Conservation (phyloP, 2,888 invertebrate species). For the Eretmocerus hayati region DNA sequence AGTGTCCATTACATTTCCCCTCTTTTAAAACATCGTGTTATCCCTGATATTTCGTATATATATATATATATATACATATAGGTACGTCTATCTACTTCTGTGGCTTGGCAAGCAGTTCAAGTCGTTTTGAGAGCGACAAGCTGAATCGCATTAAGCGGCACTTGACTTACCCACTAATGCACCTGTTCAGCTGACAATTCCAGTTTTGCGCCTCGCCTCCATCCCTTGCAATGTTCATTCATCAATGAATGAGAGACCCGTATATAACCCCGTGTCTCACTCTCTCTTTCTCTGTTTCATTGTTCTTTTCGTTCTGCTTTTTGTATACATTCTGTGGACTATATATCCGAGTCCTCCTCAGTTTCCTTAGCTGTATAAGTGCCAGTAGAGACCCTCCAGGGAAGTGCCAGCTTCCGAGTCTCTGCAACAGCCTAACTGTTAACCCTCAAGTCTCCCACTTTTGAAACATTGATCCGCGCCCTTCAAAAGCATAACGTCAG, state of each 20-base stretch:
- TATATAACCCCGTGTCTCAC: not conserved
- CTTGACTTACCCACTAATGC: slow-evolving; percentile 29
- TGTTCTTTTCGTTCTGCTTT: not conserved
- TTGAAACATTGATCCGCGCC: too few species aligned
- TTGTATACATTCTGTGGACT: too few species aligned
- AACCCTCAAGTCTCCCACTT: too few species aligned
- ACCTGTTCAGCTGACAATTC: slow-evolving; percentile 19
- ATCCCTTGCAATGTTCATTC: slow-evolving; percentile 4
- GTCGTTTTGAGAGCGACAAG: slow-evolving; percentile 29
- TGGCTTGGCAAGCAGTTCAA: not conserved
- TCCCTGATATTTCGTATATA: too few species aligned
- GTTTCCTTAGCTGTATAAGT: too few species aligned
- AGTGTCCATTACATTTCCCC: too few species aligned
- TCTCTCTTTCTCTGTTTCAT: not conserved
- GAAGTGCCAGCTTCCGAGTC: too few species aligned
- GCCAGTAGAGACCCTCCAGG: too few species aligned
- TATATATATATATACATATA: slow-evolving; percentile 1
- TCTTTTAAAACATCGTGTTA: too few species aligned
- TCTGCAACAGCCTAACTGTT: too few species aligned
- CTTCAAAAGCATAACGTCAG: too few species aligned
- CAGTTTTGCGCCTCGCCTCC: slow-evolving; percentile 11
- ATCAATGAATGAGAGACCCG: slow-evolving; percentile 5
- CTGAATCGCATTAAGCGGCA: slow-evolving; percentile 36
- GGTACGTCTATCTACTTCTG: slow-evolving; percentile 12
- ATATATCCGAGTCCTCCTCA: too few species aligned